Conservation (phyloP, 2,888 invertebrate species). For the Choreutis nemorana region DNA sequence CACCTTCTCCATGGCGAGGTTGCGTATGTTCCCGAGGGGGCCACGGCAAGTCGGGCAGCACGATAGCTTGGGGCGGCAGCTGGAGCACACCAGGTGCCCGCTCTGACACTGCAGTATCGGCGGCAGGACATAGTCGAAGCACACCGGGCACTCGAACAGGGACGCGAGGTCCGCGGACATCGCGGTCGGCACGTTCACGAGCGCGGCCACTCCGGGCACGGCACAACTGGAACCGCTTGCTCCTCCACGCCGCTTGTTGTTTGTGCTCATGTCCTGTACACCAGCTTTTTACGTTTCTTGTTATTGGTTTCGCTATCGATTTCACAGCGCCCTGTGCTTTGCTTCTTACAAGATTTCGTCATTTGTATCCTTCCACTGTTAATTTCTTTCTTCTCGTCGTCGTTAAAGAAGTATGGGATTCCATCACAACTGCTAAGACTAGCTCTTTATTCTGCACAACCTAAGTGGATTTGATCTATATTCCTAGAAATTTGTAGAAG, state of each 20-base stretch:
- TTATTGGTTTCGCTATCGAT: too few species aligned
- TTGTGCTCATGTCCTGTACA: constrained; percentile 64
- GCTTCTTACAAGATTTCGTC: constrained; percentile 21
- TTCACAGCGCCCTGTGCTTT: too few species aligned
- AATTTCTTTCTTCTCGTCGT: constrained; percentile 46
- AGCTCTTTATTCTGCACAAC: constrained; percentile 28
- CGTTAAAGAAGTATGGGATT: constrained; percentile 35
- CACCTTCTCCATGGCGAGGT: constrained; percentile 99
- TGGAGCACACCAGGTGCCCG: constrained; percentile 97
- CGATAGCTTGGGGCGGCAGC: constrained; percentile 94
- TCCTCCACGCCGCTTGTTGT: constrained; percentile 58
- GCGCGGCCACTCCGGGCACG: constrained; percentile 57
- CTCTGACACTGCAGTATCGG: constrained; percentile 99
- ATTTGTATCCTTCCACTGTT: constrained; percentile 54
- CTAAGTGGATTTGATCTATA: constrained; percentile 8
- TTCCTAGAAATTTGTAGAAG: constrained; percentile 4
- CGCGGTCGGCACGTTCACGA: constrained; percentile 68
- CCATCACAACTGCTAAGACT: constrained; percentile 48
- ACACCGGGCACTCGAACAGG: constrained; percentile 95
- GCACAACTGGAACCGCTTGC: constrained; percentile 64
- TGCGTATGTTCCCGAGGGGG: constrained; percentile 95
- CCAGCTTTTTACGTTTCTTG: too few species aligned
- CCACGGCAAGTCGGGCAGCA: constrained; percentile 99
- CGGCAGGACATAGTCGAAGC: constrained; percentile 99
- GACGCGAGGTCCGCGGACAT: constrained; percentile 90